phyloP scores from a whole-genome alignment of 2,888 invertebrate genomes.

The Gastrophysa polygoni region DNA sequence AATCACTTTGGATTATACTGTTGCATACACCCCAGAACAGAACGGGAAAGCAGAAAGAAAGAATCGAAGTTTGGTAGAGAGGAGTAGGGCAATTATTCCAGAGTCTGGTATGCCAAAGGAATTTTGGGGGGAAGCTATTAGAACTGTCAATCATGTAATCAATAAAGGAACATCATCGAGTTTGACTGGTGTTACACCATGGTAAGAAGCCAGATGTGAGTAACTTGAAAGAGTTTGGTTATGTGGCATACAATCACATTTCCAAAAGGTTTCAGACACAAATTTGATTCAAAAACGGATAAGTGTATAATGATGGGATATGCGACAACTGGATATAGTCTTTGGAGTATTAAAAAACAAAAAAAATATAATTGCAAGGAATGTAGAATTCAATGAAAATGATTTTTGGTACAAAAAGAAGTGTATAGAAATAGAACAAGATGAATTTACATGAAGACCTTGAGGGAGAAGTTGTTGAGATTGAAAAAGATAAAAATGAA shows the following conservation, averaged over 20 bases:
- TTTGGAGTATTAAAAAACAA: slow-evolving; percentile 24
- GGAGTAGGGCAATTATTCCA: background rate
- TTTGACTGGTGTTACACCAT: slow-evolving; percentile 16
- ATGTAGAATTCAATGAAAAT: too few species aligned
- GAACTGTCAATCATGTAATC: background rate
- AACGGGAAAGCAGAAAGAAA: slow-evolving; percentile 15
- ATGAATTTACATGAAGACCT: background rate
- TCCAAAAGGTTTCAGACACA: slow-evolving; percentile 11
- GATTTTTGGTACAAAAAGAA: slow-evolving; percentile 19
- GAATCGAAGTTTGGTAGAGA: slow-evolving; percentile 9
- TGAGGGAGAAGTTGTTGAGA: background rate
- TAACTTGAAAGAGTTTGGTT: too few species aligned
- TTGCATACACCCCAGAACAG: background rate
- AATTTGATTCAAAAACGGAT: slow-evolving; percentile 25
- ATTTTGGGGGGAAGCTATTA: slow-evolving; percentile 11
- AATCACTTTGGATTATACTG: slow-evolving; percentile 15
- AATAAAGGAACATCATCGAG: slow-evolving; percentile 9
- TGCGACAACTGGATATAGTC: slow-evolving; percentile 26
- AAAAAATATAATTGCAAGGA: background rate
- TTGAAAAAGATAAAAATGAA: background rate
- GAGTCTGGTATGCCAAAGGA: slow-evolving; percentile 5
- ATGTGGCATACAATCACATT: slow-evolving; percentile 16
- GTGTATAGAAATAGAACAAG: background rate
- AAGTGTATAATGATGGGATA: too few species aligned
- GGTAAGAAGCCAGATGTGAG: slow-evolving; percentile 22